A percentile compares a stretch with the other conserved stretches of the same genome.
These are phyloP conservation scores for Catagonus wagneri DNA, from an alignment of 2,113 vertebrate genomes.

Conservation along the genomic window DNA sequence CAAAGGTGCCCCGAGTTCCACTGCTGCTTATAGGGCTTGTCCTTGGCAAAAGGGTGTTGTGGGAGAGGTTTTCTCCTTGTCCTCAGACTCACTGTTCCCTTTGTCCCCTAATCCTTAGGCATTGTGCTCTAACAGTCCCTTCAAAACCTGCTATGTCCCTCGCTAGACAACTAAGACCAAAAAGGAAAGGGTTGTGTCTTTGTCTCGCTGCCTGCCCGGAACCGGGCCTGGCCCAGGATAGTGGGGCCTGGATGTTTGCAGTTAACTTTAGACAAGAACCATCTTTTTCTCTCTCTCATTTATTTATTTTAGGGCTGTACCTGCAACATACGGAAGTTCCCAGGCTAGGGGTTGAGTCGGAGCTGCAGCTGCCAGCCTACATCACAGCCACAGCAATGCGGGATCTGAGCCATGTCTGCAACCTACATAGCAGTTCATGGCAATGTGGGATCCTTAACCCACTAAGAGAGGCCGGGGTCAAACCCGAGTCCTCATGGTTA, in stretches of 20 bases:
- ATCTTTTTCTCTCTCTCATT: neutral
- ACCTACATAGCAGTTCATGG: too few relatives aligned
- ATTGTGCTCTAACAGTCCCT: neutral
- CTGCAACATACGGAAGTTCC: too few relatives aligned
- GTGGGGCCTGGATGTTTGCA: neutral
- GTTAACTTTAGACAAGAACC: neutral
- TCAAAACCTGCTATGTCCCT: conserved; percentile 24
- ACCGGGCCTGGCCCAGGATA: neutral
- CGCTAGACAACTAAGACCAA: neutral
- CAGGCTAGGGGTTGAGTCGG: too few relatives aligned
- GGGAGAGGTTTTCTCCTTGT: conserved; percentile 65
- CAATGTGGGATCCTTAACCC: too few relatives aligned
- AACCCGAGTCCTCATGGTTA: too few relatives aligned
- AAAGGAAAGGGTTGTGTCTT: neutral
- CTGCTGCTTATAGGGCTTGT: neutral
- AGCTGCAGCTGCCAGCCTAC: too few relatives aligned
- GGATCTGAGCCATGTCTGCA: too few relatives aligned
- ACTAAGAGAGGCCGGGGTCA: too few relatives aligned
- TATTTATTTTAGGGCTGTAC: too few relatives aligned
- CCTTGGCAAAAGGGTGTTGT: conserved; percentile 57
- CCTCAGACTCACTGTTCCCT: conserved; percentile 26
- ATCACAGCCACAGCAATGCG: too few relatives aligned
- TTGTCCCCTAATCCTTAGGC: conserved; percentile 32
- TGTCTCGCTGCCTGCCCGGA: neutral
- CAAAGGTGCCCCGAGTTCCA: neutral